Conservation (phyloP, 2,797 vertebrate genomes). For the Nothura maculosa region DNA sequence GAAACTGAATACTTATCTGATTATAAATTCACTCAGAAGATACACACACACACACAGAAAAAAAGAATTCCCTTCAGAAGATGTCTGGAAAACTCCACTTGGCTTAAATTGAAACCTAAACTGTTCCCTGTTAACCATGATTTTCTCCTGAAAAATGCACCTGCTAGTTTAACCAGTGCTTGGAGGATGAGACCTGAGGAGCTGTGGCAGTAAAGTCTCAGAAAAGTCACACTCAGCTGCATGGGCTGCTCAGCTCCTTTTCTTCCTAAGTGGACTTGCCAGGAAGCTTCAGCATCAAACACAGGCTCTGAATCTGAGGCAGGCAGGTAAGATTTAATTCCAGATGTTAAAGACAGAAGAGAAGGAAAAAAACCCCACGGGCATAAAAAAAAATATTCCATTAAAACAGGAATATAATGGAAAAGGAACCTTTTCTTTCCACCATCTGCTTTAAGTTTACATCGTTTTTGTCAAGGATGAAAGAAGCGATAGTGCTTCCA, state of each 20-base stretch:
- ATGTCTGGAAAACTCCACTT: constrained; percentile 30
- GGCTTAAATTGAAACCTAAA: constrained; percentile 36
- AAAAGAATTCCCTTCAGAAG: constrained; percentile 26
- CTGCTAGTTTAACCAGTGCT: not conserved
- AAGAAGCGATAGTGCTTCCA: not conserved
- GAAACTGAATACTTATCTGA: constrained; percentile 38
- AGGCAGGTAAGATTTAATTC: constrained; percentile 7
- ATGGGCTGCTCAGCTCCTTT: not conserved
- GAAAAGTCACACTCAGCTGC: not conserved
- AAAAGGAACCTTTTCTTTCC: not conserved
- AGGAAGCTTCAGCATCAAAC: not conserved
- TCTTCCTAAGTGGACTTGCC: not conserved
- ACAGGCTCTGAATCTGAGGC: not conserved
- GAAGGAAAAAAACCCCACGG: not conserved
- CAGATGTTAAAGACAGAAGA: not conserved
- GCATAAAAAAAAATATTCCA: not conserved
- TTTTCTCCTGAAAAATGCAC: constrained; percentile 30
- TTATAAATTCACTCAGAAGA: constrained; percentile 9
- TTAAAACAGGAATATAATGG: not conserved
- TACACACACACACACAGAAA: not conserved
- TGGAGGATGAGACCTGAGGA: not conserved
- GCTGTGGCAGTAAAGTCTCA: not conserved
- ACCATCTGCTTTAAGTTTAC: not conserved
- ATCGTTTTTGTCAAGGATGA: not conserved
- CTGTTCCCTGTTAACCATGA: constrained; percentile 12